Base-by-base conservation (phyloP, 2,888 invertebrate genomes). In the Drosophila kanekoi region DNA sequence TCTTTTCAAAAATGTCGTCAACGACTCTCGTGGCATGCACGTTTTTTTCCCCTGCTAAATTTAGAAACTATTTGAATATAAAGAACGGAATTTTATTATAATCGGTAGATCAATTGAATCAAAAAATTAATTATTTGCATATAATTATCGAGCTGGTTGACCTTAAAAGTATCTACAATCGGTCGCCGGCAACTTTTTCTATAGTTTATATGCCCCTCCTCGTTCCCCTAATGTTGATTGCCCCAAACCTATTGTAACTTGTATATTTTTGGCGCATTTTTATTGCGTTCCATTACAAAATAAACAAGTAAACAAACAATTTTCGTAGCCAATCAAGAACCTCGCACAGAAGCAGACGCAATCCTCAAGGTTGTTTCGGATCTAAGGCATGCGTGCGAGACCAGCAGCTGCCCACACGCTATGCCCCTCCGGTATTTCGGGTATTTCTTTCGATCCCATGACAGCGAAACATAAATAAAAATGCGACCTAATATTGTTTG, bases 11-110 rank as follows among this genome's bases (percentile, higher is more conserved):
- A 51, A 52, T 57, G 62, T 65, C 51, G 68, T 53, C 52, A 56
- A 51, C 44, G 44, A 47, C 65, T 83, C 82, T 77, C 79, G 82
- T 84, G 87, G 79, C 43, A 37, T 49, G 77, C 82, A 87, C 87
- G 82, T 83, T 87, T 81, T 41, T 53, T 56, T 38, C 18, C n/a
- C 9, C 10, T 1, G 59, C 70, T 70, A 65, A 70, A 54, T 51
- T 61, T 77, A 64, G 63, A 53, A 23, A 47, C 28, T 23, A 48
- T 32, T 28, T 28, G 1, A 28, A 28, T 28, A 28, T 28, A 28
- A 28, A 28, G 23, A 68, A 41, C 16, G 47, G 28, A 32, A 56
- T 38, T 57, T 35, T 23, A 23, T 8, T n/a, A 16, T 35, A 40
- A 16, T 20, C 23, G 37, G 13, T 16, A 56, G 37, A 16, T 14